A percentile compares a stretch with the other conserved stretches of the same genome.
Conservation (phyloP, 2,888 invertebrate genomes). For the Plagodis pulveraria region DNA sequence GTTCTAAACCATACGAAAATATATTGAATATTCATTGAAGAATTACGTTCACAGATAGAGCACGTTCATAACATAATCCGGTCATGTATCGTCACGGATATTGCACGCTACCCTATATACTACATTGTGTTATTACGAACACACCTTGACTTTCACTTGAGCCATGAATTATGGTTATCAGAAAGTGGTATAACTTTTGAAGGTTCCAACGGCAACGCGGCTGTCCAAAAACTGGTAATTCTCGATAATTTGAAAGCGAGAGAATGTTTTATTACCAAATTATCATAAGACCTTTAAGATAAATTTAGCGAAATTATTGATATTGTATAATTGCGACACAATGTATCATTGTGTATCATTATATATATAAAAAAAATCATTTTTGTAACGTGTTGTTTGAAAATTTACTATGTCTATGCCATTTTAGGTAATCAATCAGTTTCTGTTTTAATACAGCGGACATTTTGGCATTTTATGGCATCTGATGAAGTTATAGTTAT, state of each 20-base stretch:
- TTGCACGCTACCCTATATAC: constrained; percentile 60
- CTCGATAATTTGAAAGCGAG: constrained; percentile 9
- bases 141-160: constrained; percentile 54
- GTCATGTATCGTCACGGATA: constrained; percentile 59
- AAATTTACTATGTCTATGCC: background rate
- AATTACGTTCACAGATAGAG: constrained; percentile 23
- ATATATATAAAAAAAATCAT: no score
- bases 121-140: constrained; percentile 49
- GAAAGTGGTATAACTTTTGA: constrained; percentile 33
- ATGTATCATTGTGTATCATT: no score
- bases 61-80: constrained; percentile 40
- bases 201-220: constrained; percentile 14
- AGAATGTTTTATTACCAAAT: constrained; percentile 15
- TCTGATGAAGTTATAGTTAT: no score
- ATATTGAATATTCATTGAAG: constrained; percentile 30
- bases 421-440: no score
- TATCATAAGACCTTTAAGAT: background rate
- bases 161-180: constrained; percentile 48
- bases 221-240: constrained; percentile 12
- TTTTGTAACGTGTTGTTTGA: no score
- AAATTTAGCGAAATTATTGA: constrained; percentile 1
- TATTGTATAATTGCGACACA: background rate
- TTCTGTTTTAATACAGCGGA: no score
- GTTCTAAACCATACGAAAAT: constrained; percentile 15
- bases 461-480: no score